Evolutionary conservation across 35 echinoderm and acorn worm species (phyloP), one percentile per base, ranked within the genome.

Genomic region (Apostichopus japonicus): DNA sequence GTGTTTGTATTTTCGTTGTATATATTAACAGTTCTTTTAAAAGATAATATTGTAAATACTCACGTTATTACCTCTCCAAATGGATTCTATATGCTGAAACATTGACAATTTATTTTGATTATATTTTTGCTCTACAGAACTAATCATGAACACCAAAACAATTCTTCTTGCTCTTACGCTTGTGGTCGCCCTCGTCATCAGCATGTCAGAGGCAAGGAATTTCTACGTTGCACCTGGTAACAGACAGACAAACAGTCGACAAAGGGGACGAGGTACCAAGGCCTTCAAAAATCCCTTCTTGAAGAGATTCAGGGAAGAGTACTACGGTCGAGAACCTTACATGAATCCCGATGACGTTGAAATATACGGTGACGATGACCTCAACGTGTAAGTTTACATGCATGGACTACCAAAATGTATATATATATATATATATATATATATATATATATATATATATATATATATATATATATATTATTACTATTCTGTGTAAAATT

Each of bases 71-170:
- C n/a, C n/a, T n/a, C n/a, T n/a, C n/a, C n/a, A n/a, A n/a, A n/a
- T n/a, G n/a, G n/a, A n/a, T n/a, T n/a, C n/a, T n/a, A n/a, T n/a
- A n/a, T n/a, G n/a, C n/a, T n/a, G n/a, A n/a, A n/a, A n/a, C n/a
- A n/a, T n/a, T n/a, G n/a, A n/a, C n/a, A n/a, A n/a, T n/a, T n/a
- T n/a, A n/a, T 57, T 72, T 72, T 72, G n/a, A 0, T 19, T 72
- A 72, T 72, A 6, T 81, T 6, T 86, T 11, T n/a, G n/a, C n/a
- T 86, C 54, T 65, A 58, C 62, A 88, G 86, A 88, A 88, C 58
- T 54, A 56, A 88, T 73, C 58, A 88, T 88, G 86, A 88, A 88
- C 61, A 88, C 86, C 86, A 88, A 73, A 63, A 88, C 86, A 51
- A 61, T 88, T 19, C 86, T 88, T 9, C 86, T 88, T 5, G 86